Evolutionary conservation across 2,797 vertebrate species (phyloP), one percentile per base, ranked within the genome.

Genomic region (Alectoris magna): DNA sequence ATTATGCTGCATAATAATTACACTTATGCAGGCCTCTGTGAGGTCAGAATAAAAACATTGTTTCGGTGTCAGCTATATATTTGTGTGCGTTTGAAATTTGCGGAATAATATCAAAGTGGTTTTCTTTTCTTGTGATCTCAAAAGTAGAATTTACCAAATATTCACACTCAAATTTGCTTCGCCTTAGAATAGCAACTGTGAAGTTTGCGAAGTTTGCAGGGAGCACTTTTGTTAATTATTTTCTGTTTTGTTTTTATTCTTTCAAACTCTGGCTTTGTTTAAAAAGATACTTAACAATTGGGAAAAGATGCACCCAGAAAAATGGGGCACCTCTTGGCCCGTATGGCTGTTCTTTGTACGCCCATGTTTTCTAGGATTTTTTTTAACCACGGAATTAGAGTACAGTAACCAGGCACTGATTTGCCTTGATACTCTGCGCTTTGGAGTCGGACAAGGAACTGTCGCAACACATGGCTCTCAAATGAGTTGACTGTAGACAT

Each of bases 1-100:
- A 90, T 91, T 94, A 68, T 90, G 76, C 93, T 94, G 90, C 91
- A 96, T 95, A 95, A 94, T 95, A 95, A 96, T 95, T 87, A 89
- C 56, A 89, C 75, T 87, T 56, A 38, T 10, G 72, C 81, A 75
- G 70, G 79, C 88, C 55, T 18, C 27, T 48, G 69, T 72, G 95
- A 78, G 93, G 92, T 89, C 93, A 92, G 84, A 71, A 89, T 69
- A 80, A 93, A 94, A 77, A 74, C 78, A 77, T 84, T 71, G 49
- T 91, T 82, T 91, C n/a, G 1, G 72, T 9, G 0, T 53, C 66
- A 64, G 29, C 10, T 77, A 34, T 74, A 29, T 77, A 38, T 46
- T 66, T 87, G 41, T 59, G 62, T 68, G 60, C 21, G 21, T 17
- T 48, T 63, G n/a, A 60, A 70, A 24, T 36, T 59, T 10, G 46